These are phyloP conservation scores for Platynereis dumerilii DNA, from an alignment of 2,888 invertebrate genomes.

Conservation along the genomic window DNA sequence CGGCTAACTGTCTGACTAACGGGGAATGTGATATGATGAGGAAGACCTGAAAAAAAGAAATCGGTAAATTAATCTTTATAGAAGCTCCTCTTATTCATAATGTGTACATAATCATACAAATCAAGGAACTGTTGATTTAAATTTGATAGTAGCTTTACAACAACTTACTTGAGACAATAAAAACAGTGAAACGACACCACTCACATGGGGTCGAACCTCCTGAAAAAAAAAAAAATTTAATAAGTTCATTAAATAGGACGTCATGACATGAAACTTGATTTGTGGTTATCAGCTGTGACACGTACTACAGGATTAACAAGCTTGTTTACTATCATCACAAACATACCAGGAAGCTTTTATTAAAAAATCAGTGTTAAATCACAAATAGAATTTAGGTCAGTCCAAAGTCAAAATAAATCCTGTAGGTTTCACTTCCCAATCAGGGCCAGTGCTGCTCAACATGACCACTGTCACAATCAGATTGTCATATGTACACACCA, in stretches of 20 bases:
- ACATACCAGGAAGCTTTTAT: neutral
- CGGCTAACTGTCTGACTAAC: conserved; percentile 84
- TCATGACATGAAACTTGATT: too few relatives aligned
- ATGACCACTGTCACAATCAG: neutral
- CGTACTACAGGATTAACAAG: neutral
- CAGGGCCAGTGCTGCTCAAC: too few relatives aligned
- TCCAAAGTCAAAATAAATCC: too few relatives aligned
- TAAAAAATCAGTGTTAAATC: too few relatives aligned
- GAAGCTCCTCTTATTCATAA: neutral
- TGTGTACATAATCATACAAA: too few relatives aligned
- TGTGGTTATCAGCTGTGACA: neutral
- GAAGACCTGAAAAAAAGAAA: conserved; percentile 70
- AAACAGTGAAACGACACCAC: conserved; percentile 89
- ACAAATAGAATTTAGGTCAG: too few relatives aligned
- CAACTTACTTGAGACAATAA: conserved; percentile 80
- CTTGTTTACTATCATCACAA: neutral
- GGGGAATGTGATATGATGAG: conserved; percentile 90
- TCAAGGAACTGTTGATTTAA: too few relatives aligned
- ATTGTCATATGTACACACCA: neutral
- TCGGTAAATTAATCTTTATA: neutral
- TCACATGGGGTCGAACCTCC: conserved; percentile 71
- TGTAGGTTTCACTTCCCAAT: too few relatives aligned
- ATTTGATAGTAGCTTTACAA: too few relatives aligned
- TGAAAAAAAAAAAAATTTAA: conserved; percentile 38
- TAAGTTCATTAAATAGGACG: neutral